Evolutionary conservation across 2,888 invertebrate genomes (phyloP).

Genomic region (Andrena bicolor): DNA sequence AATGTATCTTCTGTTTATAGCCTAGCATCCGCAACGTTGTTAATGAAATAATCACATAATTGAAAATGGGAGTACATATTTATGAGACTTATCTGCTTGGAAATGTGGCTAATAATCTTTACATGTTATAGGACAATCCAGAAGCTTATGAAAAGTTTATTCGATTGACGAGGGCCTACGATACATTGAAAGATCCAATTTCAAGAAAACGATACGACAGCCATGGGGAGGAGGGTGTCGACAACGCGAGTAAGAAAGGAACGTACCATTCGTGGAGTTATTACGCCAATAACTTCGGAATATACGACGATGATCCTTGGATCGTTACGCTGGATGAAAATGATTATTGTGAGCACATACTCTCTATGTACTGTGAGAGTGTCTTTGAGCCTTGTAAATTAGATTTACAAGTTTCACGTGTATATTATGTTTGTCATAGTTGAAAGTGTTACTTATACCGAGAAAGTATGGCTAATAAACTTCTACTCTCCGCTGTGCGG

Average conservation of each 20-base stretch:
- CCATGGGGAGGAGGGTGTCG: conserved; percentile 91
- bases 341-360: conserved; percentile 89
- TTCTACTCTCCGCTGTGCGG: conserved; percentile 95
- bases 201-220: conserved; percentile 92
- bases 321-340: conserved; percentile 91
- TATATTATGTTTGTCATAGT: conserved; percentile 75
- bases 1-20: no score
- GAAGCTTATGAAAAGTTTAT: conserved; percentile 92
- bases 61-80: not conserved
- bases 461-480: conserved; percentile 93
- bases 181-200: conserved; percentile 93
- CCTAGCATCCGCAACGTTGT: no score
- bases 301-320: conserved; percentile 94
- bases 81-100: not conserved
- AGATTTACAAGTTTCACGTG: no score
- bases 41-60: not conserved
- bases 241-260: conserved; percentile 87
- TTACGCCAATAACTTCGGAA: conserved; percentile 92
- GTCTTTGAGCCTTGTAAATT: no score
- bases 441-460: conserved; percentile 85
- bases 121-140: conserved; percentile 88
- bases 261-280: conserved; percentile 93
- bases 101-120: not conserved
- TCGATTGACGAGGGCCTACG: conserved; percentile 93
- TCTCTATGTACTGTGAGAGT: no score